A percentile compares a stretch with the other conserved stretches of the same genome.
These are phyloP conservation scores for Pithys albifrons DNA, from an alignment of 2,113 vertebrate genomes.

Conservation along the genomic window DNA sequence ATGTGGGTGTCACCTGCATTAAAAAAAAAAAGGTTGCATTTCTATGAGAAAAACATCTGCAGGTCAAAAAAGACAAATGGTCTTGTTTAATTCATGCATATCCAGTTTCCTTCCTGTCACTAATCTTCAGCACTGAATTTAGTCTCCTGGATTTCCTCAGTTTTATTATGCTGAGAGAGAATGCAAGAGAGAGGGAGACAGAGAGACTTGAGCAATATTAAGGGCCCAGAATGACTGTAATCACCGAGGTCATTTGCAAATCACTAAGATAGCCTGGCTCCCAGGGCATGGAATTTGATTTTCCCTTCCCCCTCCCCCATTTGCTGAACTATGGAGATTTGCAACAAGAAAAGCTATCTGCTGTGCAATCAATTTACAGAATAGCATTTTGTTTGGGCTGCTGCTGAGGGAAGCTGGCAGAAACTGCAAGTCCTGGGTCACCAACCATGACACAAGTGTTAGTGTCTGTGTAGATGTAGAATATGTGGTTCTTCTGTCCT, in stretches of 20 bases:
- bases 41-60: slow-evolving; percentile 62
- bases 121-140: slow-evolving; percentile 45
- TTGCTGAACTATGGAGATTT: not conserved
- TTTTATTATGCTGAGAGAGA: not conserved
- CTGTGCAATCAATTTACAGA: not conserved
- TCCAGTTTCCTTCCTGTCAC: slow-evolving; percentile 47
- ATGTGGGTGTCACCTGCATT: slow-evolving; percentile 78
- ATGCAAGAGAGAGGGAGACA: not conserved
- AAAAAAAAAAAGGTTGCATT: slow-evolving; percentile 27
- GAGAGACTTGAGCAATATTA: not conserved
- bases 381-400: not conserved
- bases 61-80: slow-evolving; percentile 54
- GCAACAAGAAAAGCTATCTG: not conserved
- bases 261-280: not conserved
- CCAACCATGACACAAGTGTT: not conserved
- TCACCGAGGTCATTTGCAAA: not conserved
- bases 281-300: not conserved
- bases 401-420: not conserved
- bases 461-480: not conserved
- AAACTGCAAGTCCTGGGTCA: not conserved
- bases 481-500: not conserved
- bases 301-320: not conserved
- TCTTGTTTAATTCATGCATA: slow-evolving; percentile 61
- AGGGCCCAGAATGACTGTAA: not conserved
- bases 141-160: slow-evolving; percentile 24